Conservation (phyloP, 2,113 vertebrate species). For the Oncorhynchus masou region DNA sequence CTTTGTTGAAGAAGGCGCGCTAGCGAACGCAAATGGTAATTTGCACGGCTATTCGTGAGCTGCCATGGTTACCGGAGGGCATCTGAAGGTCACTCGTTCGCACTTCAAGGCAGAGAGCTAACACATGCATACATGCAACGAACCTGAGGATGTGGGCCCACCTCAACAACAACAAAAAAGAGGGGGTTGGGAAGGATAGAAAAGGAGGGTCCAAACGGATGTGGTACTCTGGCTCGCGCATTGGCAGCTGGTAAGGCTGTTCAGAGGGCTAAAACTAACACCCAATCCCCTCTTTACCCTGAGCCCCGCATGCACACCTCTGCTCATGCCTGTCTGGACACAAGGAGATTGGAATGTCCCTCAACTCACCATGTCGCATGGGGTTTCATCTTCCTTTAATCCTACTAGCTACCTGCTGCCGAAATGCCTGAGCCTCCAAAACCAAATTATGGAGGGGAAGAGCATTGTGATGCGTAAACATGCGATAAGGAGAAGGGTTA, state of each 20-base stretch:
- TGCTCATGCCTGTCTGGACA: not conserved
- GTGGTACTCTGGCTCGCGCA: constrained; percentile 47
- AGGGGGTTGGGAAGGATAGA: constrained; percentile 22
- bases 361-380: constrained; percentile 32
- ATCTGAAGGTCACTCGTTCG: constrained; percentile 56
- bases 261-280: not conserved
- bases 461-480: not conserved
- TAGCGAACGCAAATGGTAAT: constrained; percentile 50
- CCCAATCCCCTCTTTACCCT: not conserved
- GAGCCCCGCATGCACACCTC: not conserved
- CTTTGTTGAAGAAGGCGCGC: constrained; percentile 50
- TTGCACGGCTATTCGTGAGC: constrained; percentile 37
- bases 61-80: constrained; percentile 70
- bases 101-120: constrained; percentile 58
- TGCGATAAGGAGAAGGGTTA: not conserved
- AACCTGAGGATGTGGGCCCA: constrained; percentile 55
- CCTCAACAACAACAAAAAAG: constrained; percentile 62
- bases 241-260: constrained; percentile 26
- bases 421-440: not conserved
- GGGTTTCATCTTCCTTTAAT: too few relatives aligned
- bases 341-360: not conserved
- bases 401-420: not conserved
- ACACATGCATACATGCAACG: constrained; percentile 52
- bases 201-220: constrained; percentile 54
- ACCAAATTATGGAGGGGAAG: not conserved